Conservation (phyloP, 2,113 vertebrate species). For the Tachysurus vachellii region DNA sequence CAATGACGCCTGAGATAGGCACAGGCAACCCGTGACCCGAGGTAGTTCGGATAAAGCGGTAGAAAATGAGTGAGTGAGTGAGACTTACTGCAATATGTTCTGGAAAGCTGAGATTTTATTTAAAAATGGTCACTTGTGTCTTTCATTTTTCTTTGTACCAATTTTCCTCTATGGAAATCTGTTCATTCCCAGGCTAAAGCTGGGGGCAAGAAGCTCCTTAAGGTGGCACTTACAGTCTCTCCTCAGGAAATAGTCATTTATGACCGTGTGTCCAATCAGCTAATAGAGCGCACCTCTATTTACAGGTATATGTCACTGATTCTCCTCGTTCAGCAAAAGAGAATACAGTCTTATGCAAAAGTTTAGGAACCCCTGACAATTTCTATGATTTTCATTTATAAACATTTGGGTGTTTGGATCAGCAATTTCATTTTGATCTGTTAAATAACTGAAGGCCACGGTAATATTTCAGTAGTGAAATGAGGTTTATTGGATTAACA, state of each 20-base stretch:
- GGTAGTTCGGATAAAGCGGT: too few relatives aligned
- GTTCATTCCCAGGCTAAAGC: slow-evolving; percentile 84
- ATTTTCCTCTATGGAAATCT: not conserved
- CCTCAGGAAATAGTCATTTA: slow-evolving; percentile 90
- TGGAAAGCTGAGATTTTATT: not conserved
- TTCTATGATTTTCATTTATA: too few relatives aligned
- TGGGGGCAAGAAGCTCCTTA: slow-evolving; percentile 92
- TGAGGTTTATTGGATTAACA: too few relatives aligned
- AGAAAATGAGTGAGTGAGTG: too few relatives aligned
- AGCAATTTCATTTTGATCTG: too few relatives aligned
- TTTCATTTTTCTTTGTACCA: not conserved
- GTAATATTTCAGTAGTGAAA: too few relatives aligned
- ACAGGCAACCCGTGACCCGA: too few relatives aligned
- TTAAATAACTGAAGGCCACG: too few relatives aligned
- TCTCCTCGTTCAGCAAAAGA: not conserved
- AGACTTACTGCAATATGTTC: not conserved
- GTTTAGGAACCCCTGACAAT: too few relatives aligned
- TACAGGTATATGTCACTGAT: slow-evolving; percentile 81
- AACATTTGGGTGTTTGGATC: too few relatives aligned
- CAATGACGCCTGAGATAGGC: too few relatives aligned
- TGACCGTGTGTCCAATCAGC: slow-evolving; percentile 81
- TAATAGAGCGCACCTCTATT: slow-evolving; percentile 95
- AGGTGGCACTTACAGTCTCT: slow-evolving; percentile 90
- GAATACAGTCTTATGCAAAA: too few relatives aligned
- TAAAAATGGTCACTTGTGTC: not conserved